A percentile compares a stretch with the other conserved stretches of the same genome.
Evolutionary conservation across 2,797 vertebrate genomes (phyloP).

Genomic region (Anas bernieri): DNA sequence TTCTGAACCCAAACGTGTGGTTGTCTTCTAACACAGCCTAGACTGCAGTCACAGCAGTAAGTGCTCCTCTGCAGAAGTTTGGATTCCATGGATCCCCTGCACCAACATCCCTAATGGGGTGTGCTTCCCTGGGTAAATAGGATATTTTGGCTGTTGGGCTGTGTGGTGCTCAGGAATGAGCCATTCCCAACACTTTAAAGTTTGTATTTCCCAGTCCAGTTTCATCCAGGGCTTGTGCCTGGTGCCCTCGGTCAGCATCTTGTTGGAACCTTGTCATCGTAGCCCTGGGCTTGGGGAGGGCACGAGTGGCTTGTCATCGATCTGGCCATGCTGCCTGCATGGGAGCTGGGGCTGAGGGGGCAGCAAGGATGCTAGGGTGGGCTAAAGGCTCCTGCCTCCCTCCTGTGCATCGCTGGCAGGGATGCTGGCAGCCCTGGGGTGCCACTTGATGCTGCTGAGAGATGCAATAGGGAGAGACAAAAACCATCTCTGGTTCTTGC

Average conservation of each 20-base stretch:
- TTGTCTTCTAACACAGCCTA: neutral
- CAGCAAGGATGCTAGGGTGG: neutral
- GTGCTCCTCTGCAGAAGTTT: neutral
- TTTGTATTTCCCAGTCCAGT: neutral
- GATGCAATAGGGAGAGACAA: neutral
- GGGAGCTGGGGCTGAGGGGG: neutral
- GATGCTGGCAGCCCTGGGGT: neutral
- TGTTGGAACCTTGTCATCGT: neutral
- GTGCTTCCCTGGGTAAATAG: neutral
- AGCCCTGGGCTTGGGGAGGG: neutral
- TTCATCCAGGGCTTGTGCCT: neutral
- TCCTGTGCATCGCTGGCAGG: neutral
- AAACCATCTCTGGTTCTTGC: neutral
- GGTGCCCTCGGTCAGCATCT: neutral
- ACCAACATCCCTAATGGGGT: neutral
- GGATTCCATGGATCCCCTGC: neutral
- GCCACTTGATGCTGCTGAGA: neutral
- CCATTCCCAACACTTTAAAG: neutral
- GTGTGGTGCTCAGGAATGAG: neutral
- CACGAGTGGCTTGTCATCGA: neutral
- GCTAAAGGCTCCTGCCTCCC: neutral
- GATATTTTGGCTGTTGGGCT: neutral
- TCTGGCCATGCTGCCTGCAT: too few species aligned
- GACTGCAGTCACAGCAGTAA: neutral
- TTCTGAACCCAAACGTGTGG: rapidly evolving